Conservation (phyloP, 2,113 vertebrate species). For the Martes martes region DNA sequence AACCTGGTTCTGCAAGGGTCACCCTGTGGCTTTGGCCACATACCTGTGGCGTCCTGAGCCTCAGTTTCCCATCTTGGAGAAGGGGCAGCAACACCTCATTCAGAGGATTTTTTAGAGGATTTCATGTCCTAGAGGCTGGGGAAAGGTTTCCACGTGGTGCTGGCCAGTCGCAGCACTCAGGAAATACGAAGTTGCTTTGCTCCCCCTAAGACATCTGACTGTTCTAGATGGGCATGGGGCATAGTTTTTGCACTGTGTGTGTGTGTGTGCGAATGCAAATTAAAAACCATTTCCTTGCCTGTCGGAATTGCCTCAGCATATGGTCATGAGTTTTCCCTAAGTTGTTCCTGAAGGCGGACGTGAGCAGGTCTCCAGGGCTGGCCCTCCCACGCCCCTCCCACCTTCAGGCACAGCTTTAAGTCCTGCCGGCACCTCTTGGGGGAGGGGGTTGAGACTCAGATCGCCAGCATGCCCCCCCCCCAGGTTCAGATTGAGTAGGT, state of each 20-base stretch:
- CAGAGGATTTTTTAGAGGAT: background rate
- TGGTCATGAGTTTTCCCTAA: background rate
- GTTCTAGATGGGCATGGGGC: background rate
- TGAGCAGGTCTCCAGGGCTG: no score
- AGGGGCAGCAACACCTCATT: background rate
- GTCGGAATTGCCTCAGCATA: rapidly evolving
- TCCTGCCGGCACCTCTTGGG: background rate
- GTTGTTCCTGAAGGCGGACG: background rate
- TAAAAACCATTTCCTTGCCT: background rate
- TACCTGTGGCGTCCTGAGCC: background rate
- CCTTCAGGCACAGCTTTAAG: background rate
- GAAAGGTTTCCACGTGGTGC: background rate
- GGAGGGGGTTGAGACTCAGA: background rate
- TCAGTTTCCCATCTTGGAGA: background rate
- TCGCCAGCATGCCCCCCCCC: background rate
- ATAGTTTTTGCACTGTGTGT: no score
- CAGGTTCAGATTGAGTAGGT: background rate
- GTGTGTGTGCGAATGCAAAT: background rate
- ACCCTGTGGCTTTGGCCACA: background rate
- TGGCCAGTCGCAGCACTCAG: background rate
- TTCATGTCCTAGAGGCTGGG: background rate
- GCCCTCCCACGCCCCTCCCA: background rate
- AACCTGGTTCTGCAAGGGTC: background rate
- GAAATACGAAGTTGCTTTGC: background rate
- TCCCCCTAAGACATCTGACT: background rate